Percentiles rank a stretch among this genome's conserved stretches.
Evolutionary conservation across 2,797 vertebrate genomes (phyloP).

Genomic region (Manis pentadactyla): DNA sequence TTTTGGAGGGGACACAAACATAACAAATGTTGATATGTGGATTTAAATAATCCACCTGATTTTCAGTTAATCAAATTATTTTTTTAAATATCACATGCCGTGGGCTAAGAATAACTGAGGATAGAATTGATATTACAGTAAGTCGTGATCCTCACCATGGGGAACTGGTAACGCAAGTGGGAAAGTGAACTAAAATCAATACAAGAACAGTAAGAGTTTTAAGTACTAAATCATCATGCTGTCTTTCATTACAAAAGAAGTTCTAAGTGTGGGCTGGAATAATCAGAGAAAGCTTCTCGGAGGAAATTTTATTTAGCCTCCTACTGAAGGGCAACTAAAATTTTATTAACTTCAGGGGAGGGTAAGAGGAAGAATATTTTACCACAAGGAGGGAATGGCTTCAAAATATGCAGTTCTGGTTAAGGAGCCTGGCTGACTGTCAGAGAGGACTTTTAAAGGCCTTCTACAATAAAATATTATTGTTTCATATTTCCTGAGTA

Average conservation of each 20-base stretch:
- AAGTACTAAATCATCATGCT: background rate
- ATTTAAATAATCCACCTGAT: background rate
- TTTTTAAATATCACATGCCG: background rate
- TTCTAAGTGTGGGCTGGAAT: background rate
- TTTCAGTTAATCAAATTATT: background rate
- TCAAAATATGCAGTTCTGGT: background rate
- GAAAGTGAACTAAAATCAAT: background rate
- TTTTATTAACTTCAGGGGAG: conserved; percentile 32
- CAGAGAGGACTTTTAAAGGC: conserved; percentile 36
- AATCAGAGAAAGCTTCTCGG: background rate
- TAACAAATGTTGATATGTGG: background rate
- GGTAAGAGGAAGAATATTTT: conserved; percentile 29
- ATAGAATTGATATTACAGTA: background rate
- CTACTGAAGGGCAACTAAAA: background rate
- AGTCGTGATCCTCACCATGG: background rate
- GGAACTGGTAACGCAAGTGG: background rate
- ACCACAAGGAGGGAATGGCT: background rate
- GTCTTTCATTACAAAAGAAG: background rate
- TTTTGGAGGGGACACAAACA: background rate
- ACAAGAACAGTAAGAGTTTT: background rate
- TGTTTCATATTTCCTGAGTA: conserved; percentile 56
- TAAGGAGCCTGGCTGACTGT: background rate
- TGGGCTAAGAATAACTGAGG: background rate
- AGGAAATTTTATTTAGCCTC: background rate
- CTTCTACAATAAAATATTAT: conserved; percentile 35